Base-by-base conservation (phyloP, 2,888 invertebrate genomes). In the Panzeria rudis region DNA sequence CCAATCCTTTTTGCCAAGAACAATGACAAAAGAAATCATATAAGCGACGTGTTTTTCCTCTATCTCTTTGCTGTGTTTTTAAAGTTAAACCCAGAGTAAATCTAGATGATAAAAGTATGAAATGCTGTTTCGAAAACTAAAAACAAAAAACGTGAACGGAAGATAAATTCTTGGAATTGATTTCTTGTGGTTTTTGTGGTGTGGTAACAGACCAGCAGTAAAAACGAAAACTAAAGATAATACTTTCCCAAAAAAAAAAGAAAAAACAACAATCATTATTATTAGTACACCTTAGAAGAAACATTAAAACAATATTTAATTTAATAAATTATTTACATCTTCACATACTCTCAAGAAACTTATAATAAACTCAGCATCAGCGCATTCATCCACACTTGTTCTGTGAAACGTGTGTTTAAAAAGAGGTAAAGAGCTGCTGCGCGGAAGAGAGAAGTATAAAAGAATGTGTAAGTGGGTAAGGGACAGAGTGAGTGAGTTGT, bases 131-230 rank as follows among this genome's bases (percentile, higher is more conserved):
- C 8, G 17, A 50, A 35, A 62, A 56, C 20, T 11, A 44, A 25
- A 20, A 11, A 59, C 11, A 35, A 69, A 35, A 68, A 82, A 71
- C 73, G 35, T 75, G 78, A 85, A 82, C 75, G 82, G 82, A 82
- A 82, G 78, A 85, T 82, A 82, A 78, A 82, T 85, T 85, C 85
- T 54, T 85, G 85, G 85, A 85, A 85, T 85, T 82, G 85, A 85
- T 85, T 85, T 85, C 85, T 85, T 85, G 85, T 75, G 85, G 85
- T 82, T 85, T 75, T 71, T 82, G 85, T 75, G 78, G 85, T 85
- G 82, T 85, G 56, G 69, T 76, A 64, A 41, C 35, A 62, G 44
- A 69, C 23, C 47, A 29, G 35, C 15, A 59, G n/a, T 17, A 32
- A 50, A 56, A 71, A 71, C 17, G 32, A 61, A 66, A 62, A 73